Percentiles rank a stretch among this genome's conserved stretches.
phyloP scores from a whole-genome alignment of 2,888 invertebrate genomes.

The Lysandra coridon region DNA sequence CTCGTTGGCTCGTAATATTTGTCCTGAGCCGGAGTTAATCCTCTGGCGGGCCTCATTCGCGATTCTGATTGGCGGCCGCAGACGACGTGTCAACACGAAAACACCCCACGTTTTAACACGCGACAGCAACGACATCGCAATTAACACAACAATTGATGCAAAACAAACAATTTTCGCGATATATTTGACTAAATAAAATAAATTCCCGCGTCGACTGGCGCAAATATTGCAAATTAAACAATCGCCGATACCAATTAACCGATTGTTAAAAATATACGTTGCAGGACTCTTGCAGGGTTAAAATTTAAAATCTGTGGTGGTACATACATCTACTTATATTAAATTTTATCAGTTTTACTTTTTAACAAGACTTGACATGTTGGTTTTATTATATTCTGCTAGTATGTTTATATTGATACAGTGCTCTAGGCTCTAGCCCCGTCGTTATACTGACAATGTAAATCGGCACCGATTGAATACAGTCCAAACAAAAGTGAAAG shows the following conservation, averaged over 20 bases:
- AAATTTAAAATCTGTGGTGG: neutral
- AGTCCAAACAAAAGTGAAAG: neutral
- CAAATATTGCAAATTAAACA: neutral
- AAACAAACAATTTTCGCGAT: constrained; percentile 1
- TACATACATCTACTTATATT: neutral
- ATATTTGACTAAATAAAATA: constrained; percentile 15
- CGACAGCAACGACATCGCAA: neutral
- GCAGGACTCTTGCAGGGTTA: neutral
- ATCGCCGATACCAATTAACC: neutral
- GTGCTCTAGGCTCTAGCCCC: neutral
- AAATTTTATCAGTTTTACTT: neutral
- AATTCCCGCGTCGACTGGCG: neutral
- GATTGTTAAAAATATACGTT: neutral
- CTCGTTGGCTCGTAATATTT: constrained; percentile 5
- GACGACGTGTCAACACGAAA: constrained; percentile 12
- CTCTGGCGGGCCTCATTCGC: constrained; percentile 15
- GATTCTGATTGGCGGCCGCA: constrained; percentile 21
- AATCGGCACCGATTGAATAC: neutral
- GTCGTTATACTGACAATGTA: neutral
- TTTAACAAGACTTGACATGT: no score
- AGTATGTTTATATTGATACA: neutral
- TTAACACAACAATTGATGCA: neutral
- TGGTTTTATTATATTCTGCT: no score
- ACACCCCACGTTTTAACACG: neutral
- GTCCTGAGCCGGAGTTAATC: constrained; percentile 17